Percentiles rank a stretch among this genome's conserved stretches.
phyloP scores from a whole-genome alignment of 2,888 invertebrate species.

The Andricus quercusramuli region DNA sequence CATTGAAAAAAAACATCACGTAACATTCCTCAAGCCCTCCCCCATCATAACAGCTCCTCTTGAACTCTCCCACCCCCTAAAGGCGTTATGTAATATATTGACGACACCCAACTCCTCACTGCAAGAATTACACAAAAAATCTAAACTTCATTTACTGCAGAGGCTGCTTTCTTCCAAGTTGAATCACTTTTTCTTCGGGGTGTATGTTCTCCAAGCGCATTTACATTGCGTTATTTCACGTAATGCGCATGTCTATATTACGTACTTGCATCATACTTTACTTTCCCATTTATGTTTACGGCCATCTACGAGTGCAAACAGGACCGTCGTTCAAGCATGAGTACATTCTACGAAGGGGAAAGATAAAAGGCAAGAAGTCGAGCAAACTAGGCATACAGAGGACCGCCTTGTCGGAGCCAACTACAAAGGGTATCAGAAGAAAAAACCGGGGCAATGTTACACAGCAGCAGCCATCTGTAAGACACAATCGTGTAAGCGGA shows the following conservation, averaged over 20 bases:
- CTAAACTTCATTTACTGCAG: conserved; percentile 8
- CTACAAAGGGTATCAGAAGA: background rate
- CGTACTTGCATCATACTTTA: conserved; percentile 17
- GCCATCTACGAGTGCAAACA: background rate
- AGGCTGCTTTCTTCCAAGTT: conserved; percentile 6
- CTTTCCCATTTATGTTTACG: conserved; percentile 19
- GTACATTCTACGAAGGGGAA: background rate
- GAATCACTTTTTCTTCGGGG: conserved; percentile 21
- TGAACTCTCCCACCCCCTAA: too few relatives aligned
- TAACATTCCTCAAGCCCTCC: too few relatives aligned
- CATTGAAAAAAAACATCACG: too few relatives aligned
- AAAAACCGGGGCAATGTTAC: background rate
- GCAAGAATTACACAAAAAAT: background rate
- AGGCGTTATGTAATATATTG: too few relatives aligned
- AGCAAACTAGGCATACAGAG: conserved; percentile 32
- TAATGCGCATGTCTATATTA: conserved; percentile 35
- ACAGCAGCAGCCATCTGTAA: conserved; percentile 28
- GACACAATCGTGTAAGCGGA: conserved; percentile 18
- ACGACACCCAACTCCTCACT: background rate
- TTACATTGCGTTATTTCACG: conserved; percentile 14
- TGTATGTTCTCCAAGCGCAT: conserved; percentile 4
- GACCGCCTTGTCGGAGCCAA: background rate
- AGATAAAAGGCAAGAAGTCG: conserved; percentile 16
- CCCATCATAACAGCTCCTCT: too few relatives aligned
- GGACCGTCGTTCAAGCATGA: conserved; percentile 9